Evolutionary conservation across 1,140 invertebrate genomes (phyloP).

Genomic region (Sycophaga agraensis): DNA sequence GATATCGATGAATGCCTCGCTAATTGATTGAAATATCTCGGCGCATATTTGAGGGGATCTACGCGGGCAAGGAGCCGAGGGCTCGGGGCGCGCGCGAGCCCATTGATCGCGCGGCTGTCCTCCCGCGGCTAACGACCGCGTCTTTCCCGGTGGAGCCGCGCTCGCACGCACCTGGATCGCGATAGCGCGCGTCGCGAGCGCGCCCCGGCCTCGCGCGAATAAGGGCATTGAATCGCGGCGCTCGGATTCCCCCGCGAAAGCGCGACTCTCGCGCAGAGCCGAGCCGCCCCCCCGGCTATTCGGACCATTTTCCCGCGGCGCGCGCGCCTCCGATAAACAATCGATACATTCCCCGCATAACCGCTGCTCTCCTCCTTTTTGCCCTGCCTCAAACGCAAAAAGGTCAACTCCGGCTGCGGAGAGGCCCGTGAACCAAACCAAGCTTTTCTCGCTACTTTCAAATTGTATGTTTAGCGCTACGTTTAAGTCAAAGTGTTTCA

Average conservation of each 20-base stretch:
- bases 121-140: slow-evolving; percentile 36
- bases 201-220: slow-evolving; percentile 36
- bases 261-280: slow-evolving; percentile 31
- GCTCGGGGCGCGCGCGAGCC: neutral
- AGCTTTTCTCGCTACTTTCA: too few species aligned
- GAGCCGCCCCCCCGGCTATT: too few species aligned
- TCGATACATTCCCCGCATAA: too few species aligned
- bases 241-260: too few species aligned
- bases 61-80: slow-evolving; percentile 1
- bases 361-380: neutral
- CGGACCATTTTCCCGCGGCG: too few species aligned
- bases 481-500: too few species aligned
- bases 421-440: too few species aligned
- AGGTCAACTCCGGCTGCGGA: too few species aligned
- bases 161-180: slow-evolving; percentile 47
- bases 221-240: slow-evolving; percentile 50
- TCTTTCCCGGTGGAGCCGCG: slow-evolving; percentile 30
- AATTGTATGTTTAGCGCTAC: too few species aligned
- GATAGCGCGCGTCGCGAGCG: slow-evolving; percentile 35
- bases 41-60: neutral
- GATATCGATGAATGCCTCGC: slow-evolving; percentile 17
- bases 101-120: slow-evolving; percentile 29
- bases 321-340: neutral
- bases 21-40: slow-evolving; percentile 28
- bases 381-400: neutral